Percentiles rank a stretch among this genome's conserved stretches.
phyloP scores from a whole-genome alignment of 30 jellyfish, hydroid and myxozoan genomes.

The Turritopsis rubra region DNA sequence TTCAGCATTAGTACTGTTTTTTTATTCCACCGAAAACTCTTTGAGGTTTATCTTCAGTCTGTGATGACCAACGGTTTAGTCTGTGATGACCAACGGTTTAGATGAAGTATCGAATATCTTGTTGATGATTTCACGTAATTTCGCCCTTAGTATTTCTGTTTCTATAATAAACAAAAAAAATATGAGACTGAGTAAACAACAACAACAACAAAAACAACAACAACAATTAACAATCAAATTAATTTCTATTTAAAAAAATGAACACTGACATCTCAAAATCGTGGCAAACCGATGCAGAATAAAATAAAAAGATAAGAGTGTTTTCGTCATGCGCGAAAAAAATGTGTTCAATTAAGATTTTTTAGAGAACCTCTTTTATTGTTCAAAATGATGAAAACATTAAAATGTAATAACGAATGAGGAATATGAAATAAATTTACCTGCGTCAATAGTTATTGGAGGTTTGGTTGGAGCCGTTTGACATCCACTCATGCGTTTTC shows the following conservation, averaged over 20 bases:
- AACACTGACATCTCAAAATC: too few species aligned
- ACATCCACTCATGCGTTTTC: background rate
- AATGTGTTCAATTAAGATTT: too few species aligned
- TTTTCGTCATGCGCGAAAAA: background rate
- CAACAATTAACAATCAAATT: too few species aligned
- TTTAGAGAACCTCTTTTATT: too few species aligned
- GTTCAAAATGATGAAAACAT: too few species aligned
- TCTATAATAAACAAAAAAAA: background rate
- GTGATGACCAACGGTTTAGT: background rate
- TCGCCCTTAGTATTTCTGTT: background rate
- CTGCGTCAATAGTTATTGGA: background rate
- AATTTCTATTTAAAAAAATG: too few species aligned
- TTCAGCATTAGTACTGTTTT: too few species aligned
- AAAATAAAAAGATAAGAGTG: background rate
- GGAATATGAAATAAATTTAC: background rate
- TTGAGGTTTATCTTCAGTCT: background rate
- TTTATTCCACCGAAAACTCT: background rate
- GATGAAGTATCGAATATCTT: background rate
- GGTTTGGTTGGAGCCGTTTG: background rate
- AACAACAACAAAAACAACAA: background rate
- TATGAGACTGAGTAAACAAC: background rate
- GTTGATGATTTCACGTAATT: background rate
- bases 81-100: background rate
- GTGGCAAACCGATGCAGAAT: too few species aligned
- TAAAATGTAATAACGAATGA: too few species aligned